Evolutionary conservation across 2,888 invertebrate species (phyloP).

Genomic region (Spilosoma lubricipeda): DNA sequence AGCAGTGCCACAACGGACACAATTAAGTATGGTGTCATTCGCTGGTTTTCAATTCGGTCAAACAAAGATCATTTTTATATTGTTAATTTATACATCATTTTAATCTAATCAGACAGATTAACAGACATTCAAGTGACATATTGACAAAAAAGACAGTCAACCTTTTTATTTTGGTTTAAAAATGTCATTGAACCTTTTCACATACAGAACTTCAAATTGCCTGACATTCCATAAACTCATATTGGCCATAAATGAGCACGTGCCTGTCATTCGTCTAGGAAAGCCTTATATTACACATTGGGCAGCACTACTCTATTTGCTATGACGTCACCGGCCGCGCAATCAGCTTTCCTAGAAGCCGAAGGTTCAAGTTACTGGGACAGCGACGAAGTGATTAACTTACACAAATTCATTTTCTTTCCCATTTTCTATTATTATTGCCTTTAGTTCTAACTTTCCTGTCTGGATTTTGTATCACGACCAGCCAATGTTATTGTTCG

Average conservation of each 20-base stretch:
- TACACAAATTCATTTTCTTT: constrained; percentile 51
- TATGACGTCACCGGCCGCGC: constrained; percentile 54
- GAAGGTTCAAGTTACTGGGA: constrained; percentile 58
- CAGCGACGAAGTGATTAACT: constrained; percentile 64
- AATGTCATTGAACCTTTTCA: neutral
- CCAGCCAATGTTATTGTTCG: constrained; percentile 26
- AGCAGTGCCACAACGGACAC: too few species aligned
- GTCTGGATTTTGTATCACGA: constrained; percentile 45
- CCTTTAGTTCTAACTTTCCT: constrained; percentile 30
- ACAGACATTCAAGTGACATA: neutral
- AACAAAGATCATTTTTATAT: too few species aligned
- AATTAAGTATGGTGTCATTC: too few species aligned
- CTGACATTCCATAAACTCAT: constrained; percentile 19
- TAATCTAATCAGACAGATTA: neutral
- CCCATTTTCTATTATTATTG: constrained; percentile 48
- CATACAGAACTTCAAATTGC: constrained; percentile 13
- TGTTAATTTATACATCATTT: neutral
- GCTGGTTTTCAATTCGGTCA: too few species aligned
- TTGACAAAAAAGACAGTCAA: neutral
- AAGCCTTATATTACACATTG: constrained; percentile 28
- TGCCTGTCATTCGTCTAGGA: constrained; percentile 27
- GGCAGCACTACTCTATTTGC: constrained; percentile 23
- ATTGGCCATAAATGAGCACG: constrained; percentile 27
- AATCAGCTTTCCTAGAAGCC: constrained; percentile 57
- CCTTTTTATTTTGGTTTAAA: neutral